These are phyloP conservation scores for Gadus macrocephalus DNA, from an alignment of 2,113 vertebrate genomes.

Conservation along the genomic window DNA sequence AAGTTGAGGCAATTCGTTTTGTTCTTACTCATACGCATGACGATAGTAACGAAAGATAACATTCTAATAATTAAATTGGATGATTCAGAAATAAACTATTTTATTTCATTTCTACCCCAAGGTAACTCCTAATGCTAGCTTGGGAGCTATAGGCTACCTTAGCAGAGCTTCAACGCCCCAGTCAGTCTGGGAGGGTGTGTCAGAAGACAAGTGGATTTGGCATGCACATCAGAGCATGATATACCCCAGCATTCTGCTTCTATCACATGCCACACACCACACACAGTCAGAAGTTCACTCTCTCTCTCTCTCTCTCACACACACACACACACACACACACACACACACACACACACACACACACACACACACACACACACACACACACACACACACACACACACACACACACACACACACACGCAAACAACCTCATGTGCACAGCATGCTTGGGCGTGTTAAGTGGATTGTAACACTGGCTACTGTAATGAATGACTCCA, in stretches of 20 bases:
- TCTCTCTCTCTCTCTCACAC: constrained; percentile 29
- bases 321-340: not conserved
- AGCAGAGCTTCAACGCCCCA: constrained; percentile 44
- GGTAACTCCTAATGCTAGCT: too few species aligned
- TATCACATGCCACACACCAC: constrained; percentile 66
- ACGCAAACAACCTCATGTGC: not conserved
- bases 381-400: constrained; percentile 29
- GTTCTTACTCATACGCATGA: not conserved
- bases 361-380: constrained; percentile 30
- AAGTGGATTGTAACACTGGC: constrained; percentile 68
- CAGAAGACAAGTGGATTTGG: constrained; percentile 69
- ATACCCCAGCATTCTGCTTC: constrained; percentile 58
- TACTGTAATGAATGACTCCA: constrained; percentile 65
- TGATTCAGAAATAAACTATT: not conserved
- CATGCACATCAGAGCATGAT: constrained; percentile 72
- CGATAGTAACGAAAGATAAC: too few species aligned
- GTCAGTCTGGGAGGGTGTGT: constrained; percentile 59
- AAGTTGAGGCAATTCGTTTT: not conserved
- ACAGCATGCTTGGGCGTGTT: constrained; percentile 54
- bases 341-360: constrained; percentile 36
- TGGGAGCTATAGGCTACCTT: constrained; percentile 1
- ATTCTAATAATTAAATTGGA: too few species aligned
- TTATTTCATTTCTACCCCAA: not conserved
- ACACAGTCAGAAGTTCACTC: constrained; percentile 21
- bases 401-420: constrained; percentile 20